Conservation (phyloP, 2,113 vertebrate species). For the Suncus etruscus region DNA sequence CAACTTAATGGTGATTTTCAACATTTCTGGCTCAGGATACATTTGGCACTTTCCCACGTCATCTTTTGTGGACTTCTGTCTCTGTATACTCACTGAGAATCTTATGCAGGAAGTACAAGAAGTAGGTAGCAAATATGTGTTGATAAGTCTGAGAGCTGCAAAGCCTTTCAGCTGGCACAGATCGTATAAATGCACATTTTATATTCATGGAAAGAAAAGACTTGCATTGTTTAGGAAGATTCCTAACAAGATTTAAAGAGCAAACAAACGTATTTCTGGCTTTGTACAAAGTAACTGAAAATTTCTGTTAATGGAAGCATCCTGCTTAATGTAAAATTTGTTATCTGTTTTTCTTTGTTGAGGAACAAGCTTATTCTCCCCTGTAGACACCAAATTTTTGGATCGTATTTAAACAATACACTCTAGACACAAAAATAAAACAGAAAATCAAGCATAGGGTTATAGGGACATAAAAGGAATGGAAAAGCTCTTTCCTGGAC, state of each 20-base stretch:
- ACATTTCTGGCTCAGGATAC: not conserved
- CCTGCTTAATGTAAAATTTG: not conserved
- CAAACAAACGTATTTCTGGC: too few relatives aligned
- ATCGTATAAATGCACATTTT: conserved; percentile 33
- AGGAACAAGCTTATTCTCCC: conserved; percentile 31
- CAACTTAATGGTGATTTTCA: not conserved
- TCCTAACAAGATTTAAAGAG: conserved; percentile 6
- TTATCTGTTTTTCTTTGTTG: conserved; percentile 4
- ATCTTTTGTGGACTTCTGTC: not conserved
- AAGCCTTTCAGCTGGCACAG: not conserved
- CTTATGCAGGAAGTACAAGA: not conserved
- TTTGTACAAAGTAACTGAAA: conserved; percentile 16
- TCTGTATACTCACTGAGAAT: not conserved
- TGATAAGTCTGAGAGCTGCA: not conserved
- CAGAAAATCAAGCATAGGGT: conserved; percentile 20
- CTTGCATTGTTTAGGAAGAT: conserved; percentile 15
- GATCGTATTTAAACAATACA: not conserved
- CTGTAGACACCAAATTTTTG: not conserved
- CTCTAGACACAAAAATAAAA: not conserved
- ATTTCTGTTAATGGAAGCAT: not conserved
- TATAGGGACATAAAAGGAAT: conserved; percentile 13
- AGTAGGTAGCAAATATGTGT: conserved; percentile 16
- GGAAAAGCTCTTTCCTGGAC: not conserved
- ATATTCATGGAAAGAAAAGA: not conserved
- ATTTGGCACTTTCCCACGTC: not conserved